phyloP scores from a whole-genome alignment of 2,888 invertebrate species.

The Epiperipatus broadwayi region DNA sequence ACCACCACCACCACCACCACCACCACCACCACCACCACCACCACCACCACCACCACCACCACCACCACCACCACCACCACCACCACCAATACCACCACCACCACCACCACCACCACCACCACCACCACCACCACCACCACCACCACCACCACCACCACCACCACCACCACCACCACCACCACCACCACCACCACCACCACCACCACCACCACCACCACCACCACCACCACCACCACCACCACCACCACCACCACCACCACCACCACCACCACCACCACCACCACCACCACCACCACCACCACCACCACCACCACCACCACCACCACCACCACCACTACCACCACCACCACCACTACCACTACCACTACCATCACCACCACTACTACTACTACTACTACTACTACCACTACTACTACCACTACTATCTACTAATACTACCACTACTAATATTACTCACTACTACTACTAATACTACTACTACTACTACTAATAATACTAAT shows the following conservation, averaged over 20 bases:
- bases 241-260: constrained; percentile 3
- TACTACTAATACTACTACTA: no score
- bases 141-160: not conserved
- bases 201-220: not conserved
- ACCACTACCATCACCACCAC: no score
- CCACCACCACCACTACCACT: constrained; percentile 3
- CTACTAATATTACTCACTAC: no score
- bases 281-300: constrained; percentile 3
- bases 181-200: not conserved
- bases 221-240: constrained; percentile 3
- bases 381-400: no score
- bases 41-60: constrained; percentile 1
- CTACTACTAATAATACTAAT: no score
- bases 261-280: constrained; percentile 3
- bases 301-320: constrained; percentile 3
- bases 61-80: no score
- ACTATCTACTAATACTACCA: no score
- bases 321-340: not conserved
- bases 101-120: constrained; percentile 3
- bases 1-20: constrained; percentile 3
- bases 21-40: constrained; percentile 3
- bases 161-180: not conserved
- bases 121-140: not conserved
- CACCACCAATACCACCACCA: no score
- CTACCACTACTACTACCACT: no score